These are phyloP conservation scores for Nyctalus aviator DNA, from an alignment of 2,797 vertebrate species.

Conservation along the genomic window DNA sequence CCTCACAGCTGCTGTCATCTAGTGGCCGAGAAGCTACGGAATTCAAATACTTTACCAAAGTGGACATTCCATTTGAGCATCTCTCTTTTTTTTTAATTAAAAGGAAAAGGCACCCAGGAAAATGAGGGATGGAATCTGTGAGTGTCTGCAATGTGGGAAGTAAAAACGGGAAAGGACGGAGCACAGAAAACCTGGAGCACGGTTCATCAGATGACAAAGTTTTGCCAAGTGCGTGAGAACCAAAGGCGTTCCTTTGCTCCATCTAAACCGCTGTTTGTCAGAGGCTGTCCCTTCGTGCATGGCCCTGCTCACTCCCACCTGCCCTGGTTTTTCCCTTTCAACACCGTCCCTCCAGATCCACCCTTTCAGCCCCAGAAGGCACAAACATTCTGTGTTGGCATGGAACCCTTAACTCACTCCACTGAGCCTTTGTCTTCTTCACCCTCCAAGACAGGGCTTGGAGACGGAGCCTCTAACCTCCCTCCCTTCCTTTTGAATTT, in stretches of 20 bases:
- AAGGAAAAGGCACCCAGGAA: conserved; percentile 13
- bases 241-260: conserved; percentile 45
- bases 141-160: not conserved
- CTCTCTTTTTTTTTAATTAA: conserved; percentile 49
- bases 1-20: not conserved
- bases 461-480: not conserved
- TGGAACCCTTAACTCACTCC: not conserved
- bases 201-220: conserved; percentile 5
- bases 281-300: not conserved
- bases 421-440: not conserved
- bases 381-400: not conserved
- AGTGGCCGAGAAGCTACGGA: not conserved
- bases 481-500: conserved; percentile 61
- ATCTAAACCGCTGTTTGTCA: not conserved
- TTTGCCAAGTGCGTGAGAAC: not conserved
- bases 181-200: not conserved
- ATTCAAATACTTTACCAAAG: conserved; percentile 40
- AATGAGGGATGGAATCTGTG: conserved; percentile 29
- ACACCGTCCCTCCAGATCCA: not conserved
- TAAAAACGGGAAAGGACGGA: not conserved
- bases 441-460: not conserved
- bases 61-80: not conserved
- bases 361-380: not conserved
- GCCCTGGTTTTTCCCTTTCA: not conserved
- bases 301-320: not conserved